These are phyloP conservation scores for Lagocephalus sceleratus DNA, from an alignment of 2,797 vertebrate species.

Conservation along the genomic window DNA sequence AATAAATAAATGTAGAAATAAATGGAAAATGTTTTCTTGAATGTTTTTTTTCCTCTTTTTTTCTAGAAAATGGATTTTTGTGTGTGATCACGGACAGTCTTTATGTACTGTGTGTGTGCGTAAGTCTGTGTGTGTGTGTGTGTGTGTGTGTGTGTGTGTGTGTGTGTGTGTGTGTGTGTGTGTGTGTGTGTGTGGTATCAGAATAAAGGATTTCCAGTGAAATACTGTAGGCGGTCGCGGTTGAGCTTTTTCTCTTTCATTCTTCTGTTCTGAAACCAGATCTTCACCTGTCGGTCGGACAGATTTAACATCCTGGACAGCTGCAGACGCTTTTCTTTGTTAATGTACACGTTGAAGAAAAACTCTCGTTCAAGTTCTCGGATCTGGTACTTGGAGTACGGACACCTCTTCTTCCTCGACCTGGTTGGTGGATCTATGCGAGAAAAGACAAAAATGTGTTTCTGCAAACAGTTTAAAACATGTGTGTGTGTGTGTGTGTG, in stretches of 20 bases:
- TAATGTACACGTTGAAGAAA: constrained; percentile 99
- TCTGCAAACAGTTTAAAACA: not conserved
- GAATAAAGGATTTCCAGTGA: constrained; percentile 97
- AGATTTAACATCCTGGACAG: constrained; percentile 96
- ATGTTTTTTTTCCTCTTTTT: constrained; percentile 17
- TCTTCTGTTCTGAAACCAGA: constrained; percentile 98
- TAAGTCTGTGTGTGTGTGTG: constrained; percentile 18
- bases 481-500: too few species aligned
- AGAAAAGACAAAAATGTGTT: not conserved
- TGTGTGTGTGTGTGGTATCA: constrained; percentile 64
- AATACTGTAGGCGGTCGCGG: constrained; percentile 97
- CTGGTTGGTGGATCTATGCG: constrained; percentile 83
- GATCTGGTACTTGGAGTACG: constrained; percentile 98
- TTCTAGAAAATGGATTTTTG: constrained; percentile 2
- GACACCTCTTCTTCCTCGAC: constrained; percentile 96
- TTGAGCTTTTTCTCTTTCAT: constrained; percentile 99
- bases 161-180: constrained; percentile 26
- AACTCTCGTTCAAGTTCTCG: constrained; percentile 99
- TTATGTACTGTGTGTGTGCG: constrained; percentile 14
- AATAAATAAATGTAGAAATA: constrained; percentile 61
- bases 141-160: constrained; percentile 26
- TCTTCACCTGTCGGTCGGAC: constrained; percentile 98
- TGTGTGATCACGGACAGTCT: not conserved
- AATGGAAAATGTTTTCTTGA: constrained; percentile 27
- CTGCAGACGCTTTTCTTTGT: constrained; percentile 98